Base-by-base conservation (phyloP, 2,888 invertebrate species). In the Brenthis ino region DNA sequence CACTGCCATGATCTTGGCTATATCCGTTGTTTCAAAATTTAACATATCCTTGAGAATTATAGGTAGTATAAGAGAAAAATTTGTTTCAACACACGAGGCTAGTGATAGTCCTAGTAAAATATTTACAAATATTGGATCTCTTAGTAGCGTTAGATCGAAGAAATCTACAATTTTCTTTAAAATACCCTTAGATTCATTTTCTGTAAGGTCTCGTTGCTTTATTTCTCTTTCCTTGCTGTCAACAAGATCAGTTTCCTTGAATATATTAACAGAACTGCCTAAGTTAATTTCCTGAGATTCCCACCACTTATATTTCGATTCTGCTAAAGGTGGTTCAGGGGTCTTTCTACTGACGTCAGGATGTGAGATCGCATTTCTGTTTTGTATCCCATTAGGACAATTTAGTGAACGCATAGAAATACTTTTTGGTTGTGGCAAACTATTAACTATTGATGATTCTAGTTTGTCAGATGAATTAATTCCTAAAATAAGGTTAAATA, bases 71-170 rank as follows among this genome's bases (percentile, higher is more conserved):
- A 95, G 80, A 0, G 95, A 94, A 79, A 96, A 96, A 78, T 95
- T 96, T 0, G 95, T 92, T 81, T 96, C 96, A 0, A 95, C 95
- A 77, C 95, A 95, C 8, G 95, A 92, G 0, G 95, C 95, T 50
- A 96, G 82, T 0, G 96, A 95, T 81, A 96, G 86, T 16, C 96
- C 96, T 57, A 95, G 69, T 88, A 95, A 93, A 72, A 96, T 94
- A 76, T 94, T 96, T 0, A 95, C 93, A 79, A 95, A 96, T 75
- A 94, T 89, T 33, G 95, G 94, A 84, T 96, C 96, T 72, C 87
- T 93, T n/a, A 96, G 82, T 56, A 96, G 86, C 55, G 94, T 94
- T 64, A 96, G 84, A 83, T 96, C 96, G 78, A 95, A 95, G 71
- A 95, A 93, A 20, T 90, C 83, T 0, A 94, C 87, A 20, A 95